Base-by-base conservation (phyloP, 30 jellyfish, hydroid and myxozoan species). In the Hydractinia echinata region DNA sequence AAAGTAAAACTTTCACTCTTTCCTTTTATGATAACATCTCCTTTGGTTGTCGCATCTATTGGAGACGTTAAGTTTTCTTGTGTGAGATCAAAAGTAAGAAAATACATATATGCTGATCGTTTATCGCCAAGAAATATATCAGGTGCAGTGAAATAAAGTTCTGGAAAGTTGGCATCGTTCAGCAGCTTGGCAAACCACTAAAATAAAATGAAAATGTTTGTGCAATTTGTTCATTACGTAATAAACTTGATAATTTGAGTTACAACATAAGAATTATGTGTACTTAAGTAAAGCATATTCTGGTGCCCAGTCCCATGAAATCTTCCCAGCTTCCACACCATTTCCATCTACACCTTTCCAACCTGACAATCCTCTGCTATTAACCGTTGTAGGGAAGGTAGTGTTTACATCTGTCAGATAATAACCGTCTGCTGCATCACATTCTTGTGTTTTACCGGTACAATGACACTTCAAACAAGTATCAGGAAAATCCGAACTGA, bases 381-480 rank as follows among this genome's bases (percentile, higher is more conserved):
- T 76, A 39, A 67, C 95, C 2, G 79, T 54, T 6, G 95, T 83
- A 9, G 76, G 55, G 53, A 92, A 69, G 10, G 85, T 71, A 13
- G 98, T 86, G 79, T 78, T 87, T 68, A 83, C 86, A 18, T 50
- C 49, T 6, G 95, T 68, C 51, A 67, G 77, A 56, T 82, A 92
- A 73, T 87, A 92, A 20, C 88, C 96, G 6, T 84, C 7, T 4
- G 96, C 98, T 19, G 88, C 86, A 21, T 73, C 84, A 66, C 98
- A 92, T 53, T 83, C 92, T n/a, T 72, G 51, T 4, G 96, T 83
- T 48, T 86, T 84, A 7, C 96, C 95, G 50, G 98, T 73, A 78
- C 98, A 92, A 21, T 86, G 93, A 81, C 98, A 92, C 67, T 66
- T 83, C 78, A 92, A 54, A 67, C 98, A 92, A 8, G 96, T 85